Conservation (phyloP, 2,888 invertebrate species). For the Dolichomitus sp. region DNA sequence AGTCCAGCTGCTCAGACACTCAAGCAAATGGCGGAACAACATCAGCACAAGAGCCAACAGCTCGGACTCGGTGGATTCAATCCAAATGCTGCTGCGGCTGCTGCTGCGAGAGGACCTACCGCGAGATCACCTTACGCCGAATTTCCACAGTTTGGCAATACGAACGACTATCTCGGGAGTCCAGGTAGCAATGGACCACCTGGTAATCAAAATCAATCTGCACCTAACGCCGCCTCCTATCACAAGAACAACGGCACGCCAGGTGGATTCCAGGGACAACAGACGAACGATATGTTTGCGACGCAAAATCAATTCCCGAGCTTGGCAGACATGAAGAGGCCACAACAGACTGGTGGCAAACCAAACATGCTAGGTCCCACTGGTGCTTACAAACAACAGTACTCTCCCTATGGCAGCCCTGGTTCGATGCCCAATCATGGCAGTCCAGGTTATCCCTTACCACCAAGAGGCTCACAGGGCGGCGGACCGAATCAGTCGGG, state of each 20-base stretch:
- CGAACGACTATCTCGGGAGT: slow-evolving; percentile 86
- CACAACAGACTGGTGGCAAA: slow-evolving; percentile 83
- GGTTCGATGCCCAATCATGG: slow-evolving; percentile 88
- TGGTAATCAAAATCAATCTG: slow-evolving; percentile 78
- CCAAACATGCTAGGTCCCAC: slow-evolving; percentile 82
- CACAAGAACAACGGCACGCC: slow-evolving; percentile 78
- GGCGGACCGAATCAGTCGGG: slow-evolving; percentile 84
- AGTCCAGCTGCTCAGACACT: slow-evolving; percentile 98
- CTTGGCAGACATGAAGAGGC: slow-evolving; percentile 85
- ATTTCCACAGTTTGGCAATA: slow-evolving; percentile 87
- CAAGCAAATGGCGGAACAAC: slow-evolving; percentile 99
- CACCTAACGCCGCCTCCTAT: slow-evolving; percentile 76
- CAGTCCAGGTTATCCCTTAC: slow-evolving; percentile 87
- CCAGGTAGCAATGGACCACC: slow-evolving; percentile 84
- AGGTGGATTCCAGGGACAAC: slow-evolving; percentile 63
- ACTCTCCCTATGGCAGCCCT: slow-evolving; percentile 90
- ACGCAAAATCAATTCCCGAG: slow-evolving; percentile 80
- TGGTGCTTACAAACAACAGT: slow-evolving; percentile 88
- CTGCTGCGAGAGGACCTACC: slow-evolving; percentile 84
- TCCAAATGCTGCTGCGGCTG: slow-evolving; percentile 84
- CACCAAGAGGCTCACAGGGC: slow-evolving; percentile 84
- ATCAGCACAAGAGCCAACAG: slow-evolving; percentile 93
- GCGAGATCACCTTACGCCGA: slow-evolving; percentile 89
- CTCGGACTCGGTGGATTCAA: slow-evolving; percentile 88
- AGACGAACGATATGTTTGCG: slow-evolving; percentile 79